phyloP scores from a whole-genome alignment of 1,140 invertebrate species.

The Lucilia cuprina region DNA sequence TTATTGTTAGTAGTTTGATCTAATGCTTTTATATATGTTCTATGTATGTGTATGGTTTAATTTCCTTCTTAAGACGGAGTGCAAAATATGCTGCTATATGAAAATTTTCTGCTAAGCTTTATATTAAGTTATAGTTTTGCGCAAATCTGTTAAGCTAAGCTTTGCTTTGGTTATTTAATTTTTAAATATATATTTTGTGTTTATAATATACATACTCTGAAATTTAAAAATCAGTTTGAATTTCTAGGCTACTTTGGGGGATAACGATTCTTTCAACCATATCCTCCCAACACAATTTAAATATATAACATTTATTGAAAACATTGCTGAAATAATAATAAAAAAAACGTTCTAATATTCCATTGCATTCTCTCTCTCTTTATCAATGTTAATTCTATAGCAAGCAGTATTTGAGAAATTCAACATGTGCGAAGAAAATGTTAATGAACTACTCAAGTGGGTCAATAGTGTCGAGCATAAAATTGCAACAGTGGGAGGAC shows the following conservation, averaged over 20 bases:
- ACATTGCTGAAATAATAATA: no score
- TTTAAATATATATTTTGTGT: slow-evolving; percentile 15
- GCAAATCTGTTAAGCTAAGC: background rate
- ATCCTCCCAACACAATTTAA: background rate
- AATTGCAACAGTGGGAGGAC: slow-evolving; percentile 85
- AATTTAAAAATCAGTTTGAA: background rate
- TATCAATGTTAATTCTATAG: slow-evolving; percentile 64
- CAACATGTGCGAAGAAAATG: slow-evolving; percentile 84
- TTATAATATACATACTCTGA: background rate
- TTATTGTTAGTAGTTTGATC: background rate
- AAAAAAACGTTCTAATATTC: background rate
- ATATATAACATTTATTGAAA: background rate
- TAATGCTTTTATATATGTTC: background rate
- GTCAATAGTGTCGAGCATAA: slow-evolving; percentile 85
- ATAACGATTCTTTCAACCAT: background rate
- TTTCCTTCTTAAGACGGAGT: background rate
- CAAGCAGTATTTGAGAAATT: slow-evolving; percentile 95
- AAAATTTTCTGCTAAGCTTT: background rate
- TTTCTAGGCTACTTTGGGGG: background rate
- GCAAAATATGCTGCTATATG: background rate
- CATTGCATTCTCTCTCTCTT: background rate
- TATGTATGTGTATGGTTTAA: background rate
- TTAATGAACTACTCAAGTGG: slow-evolving; percentile 87
- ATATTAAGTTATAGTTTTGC: background rate
- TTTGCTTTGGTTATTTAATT: background rate